phyloP scores from a whole-genome alignment of 1,140 invertebrate genomes.

The Caenorhabditis briggsae region DNA sequence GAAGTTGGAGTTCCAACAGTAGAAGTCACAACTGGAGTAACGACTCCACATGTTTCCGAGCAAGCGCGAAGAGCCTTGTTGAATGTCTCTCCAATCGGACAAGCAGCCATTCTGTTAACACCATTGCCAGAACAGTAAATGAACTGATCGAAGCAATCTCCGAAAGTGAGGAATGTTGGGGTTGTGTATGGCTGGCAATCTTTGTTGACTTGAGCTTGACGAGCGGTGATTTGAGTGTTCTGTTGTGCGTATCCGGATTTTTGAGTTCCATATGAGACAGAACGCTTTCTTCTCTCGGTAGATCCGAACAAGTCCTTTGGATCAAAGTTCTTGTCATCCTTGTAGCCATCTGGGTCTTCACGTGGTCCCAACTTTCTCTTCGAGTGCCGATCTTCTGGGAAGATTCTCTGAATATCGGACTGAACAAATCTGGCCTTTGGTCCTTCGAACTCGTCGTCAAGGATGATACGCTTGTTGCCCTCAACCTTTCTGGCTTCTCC shows the following conservation, averaged over 20 bases:
- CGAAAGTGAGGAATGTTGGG: slow-evolving; percentile 36
- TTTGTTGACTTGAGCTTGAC: slow-evolving; percentile 30
- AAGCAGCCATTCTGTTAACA: slow-evolving; percentile 20
- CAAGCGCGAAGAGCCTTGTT: slow-evolving; percentile 39
- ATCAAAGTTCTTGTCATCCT: slow-evolving; percentile 17
- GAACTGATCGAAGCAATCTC: slow-evolving; percentile 43
- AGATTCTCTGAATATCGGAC: not conserved
- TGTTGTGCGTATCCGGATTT: slow-evolving; percentile 9
- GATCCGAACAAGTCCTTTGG: slow-evolving; percentile 27
- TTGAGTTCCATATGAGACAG: not conserved
- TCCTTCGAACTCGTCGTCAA: slow-evolving; percentile 21
- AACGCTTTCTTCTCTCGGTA: slow-evolving; percentile 23
- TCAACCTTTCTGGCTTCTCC: slow-evolving; percentile 12
- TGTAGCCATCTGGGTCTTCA: slow-evolving; percentile 15
- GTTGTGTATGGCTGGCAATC: slow-evolving; percentile 25
- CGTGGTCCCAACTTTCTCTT: slow-evolving; percentile 20
- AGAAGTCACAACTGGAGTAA: not conserved
- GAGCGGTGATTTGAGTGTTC: not conserved
- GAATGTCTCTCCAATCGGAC: slow-evolving; percentile 28
- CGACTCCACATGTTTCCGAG: slow-evolving; percentile 27
- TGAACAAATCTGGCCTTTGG: not conserved
- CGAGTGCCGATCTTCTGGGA: slow-evolving; percentile 34
- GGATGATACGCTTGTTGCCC: not conserved
- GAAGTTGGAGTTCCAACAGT: not conserved
- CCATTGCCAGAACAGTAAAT: slow-evolving; percentile 31